A percentile compares a stretch with the other conserved stretches of the same genome.
These are phyloP conservation scores for Tolypeutes matacus DNA, from an alignment of 2,797 vertebrate species.

Conservation along the genomic window DNA sequence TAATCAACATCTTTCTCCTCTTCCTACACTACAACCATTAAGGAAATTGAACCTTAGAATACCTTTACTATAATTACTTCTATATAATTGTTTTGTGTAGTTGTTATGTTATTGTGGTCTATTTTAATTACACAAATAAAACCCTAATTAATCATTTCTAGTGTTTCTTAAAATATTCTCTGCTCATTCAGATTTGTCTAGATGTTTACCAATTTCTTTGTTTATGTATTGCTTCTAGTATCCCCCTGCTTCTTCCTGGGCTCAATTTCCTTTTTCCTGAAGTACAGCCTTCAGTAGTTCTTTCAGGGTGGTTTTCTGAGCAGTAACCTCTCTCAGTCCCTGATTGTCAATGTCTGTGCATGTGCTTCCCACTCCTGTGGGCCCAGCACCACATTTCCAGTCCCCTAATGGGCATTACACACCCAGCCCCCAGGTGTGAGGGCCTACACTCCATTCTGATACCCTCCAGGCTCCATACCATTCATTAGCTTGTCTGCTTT, in stretches of 20 bases:
- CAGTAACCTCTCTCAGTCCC: neutral
- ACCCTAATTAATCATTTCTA: neutral
- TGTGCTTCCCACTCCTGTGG: too few relatives aligned
- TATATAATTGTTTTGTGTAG: neutral
- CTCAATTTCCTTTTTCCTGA: neutral
- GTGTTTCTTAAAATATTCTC: neutral
- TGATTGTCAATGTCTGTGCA: neutral
- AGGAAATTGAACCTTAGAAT: neutral
- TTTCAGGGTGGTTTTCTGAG: neutral
- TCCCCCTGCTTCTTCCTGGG: neutral
- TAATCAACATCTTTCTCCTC: slow-evolving; percentile 9
- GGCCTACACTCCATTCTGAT: neutral
- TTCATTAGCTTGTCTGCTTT: neutral
- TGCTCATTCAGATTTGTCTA: neutral
- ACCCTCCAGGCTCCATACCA: neutral
- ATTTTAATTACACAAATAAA: neutral
- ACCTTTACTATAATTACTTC: neutral
- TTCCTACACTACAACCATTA: neutral
- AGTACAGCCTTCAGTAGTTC: neutral
- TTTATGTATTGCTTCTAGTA: neutral
- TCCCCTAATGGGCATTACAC: too few relatives aligned
- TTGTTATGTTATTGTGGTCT: neutral
- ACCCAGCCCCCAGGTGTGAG: too few relatives aligned
- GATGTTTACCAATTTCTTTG: neutral
- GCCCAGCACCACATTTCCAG: neutral